A percentile compares a stretch with the other conserved stretches of the same genome.
Conservation (phyloP, 2,113 vertebrate species). For the Albula glossodonta region DNA sequence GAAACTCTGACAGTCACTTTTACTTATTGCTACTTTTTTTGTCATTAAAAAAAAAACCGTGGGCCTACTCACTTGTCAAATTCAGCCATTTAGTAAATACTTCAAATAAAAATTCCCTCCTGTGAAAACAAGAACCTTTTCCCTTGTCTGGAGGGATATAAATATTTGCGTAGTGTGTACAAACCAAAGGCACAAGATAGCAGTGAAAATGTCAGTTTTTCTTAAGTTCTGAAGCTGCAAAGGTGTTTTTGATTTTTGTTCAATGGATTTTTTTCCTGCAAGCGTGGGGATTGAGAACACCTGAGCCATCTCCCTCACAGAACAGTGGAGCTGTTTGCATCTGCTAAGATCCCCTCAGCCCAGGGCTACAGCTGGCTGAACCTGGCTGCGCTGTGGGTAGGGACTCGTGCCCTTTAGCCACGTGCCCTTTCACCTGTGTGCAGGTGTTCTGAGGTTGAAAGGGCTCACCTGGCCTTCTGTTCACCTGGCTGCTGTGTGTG, state of each 20-base stretch:
- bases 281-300: neutral
- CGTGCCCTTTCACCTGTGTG: neutral
- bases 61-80: neutral
- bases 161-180: neutral
- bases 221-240: neutral
- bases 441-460: neutral
- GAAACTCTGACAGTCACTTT: neutral
- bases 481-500: neutral
- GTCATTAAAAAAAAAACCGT: neutral
- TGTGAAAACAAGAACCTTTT: neutral
- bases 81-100: slow-evolving; percentile 14
- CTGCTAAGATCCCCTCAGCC: neutral
- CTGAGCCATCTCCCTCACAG: neutral
- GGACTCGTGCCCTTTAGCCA: neutral
- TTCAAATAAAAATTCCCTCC: neutral
- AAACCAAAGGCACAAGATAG: neutral
- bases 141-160: neutral
- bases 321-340: neutral
- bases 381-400: neutral
- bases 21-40: neutral
- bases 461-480: neutral
- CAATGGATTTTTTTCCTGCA: neutral
- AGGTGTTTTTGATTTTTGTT: neutral
- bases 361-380: neutral
- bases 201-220: neutral